Percentiles rank a stretch among this genome's conserved stretches.
phyloP scores from a whole-genome alignment of 2,888 invertebrate species.

The Pomacea canaliculata region DNA sequence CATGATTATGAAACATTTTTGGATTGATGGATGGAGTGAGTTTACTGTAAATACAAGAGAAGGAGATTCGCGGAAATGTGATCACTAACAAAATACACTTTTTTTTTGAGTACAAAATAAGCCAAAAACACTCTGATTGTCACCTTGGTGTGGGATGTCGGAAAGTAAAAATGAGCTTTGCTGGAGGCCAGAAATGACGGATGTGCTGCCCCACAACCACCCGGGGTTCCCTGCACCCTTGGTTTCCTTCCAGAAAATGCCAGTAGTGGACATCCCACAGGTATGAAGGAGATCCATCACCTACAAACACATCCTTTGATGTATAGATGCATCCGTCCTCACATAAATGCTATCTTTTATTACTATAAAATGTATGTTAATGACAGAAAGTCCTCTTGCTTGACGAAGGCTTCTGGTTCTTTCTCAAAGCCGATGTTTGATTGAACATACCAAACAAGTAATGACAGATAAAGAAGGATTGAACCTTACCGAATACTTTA shows the following conservation, averaged over 20 bases:
- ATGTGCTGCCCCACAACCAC: slow-evolving; percentile 19
- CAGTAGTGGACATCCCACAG: slow-evolving; percentile 21
- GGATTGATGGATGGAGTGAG: no score
- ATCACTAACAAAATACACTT: neutral
- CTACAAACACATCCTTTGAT: neutral
- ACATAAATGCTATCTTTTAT: no score
- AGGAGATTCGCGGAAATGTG: neutral
- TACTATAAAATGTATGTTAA: no score
- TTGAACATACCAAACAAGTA: no score
- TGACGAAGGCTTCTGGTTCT: no score
- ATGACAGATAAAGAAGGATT: no score
- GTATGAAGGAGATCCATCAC: slow-evolving; percentile 21
- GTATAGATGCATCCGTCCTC: no score
- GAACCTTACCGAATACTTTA: slow-evolving; percentile 8
- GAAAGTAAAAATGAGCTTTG: slow-evolving; percentile 9
- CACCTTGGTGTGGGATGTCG: slow-evolving; percentile 21
- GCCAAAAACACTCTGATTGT: neutral
- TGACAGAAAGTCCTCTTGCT: no score
- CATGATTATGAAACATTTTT: no score
- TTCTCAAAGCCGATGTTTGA: no score
- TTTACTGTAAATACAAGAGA: neutral
- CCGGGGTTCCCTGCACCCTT: slow-evolving; percentile 16
- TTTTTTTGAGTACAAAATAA: no score
- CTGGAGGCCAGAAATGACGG: slow-evolving; percentile 11
- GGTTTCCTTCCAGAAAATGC: slow-evolving; percentile 19